Evolutionary conservation across 2,888 invertebrate species (phyloP).

Genomic region (Leucania comma): DNA sequence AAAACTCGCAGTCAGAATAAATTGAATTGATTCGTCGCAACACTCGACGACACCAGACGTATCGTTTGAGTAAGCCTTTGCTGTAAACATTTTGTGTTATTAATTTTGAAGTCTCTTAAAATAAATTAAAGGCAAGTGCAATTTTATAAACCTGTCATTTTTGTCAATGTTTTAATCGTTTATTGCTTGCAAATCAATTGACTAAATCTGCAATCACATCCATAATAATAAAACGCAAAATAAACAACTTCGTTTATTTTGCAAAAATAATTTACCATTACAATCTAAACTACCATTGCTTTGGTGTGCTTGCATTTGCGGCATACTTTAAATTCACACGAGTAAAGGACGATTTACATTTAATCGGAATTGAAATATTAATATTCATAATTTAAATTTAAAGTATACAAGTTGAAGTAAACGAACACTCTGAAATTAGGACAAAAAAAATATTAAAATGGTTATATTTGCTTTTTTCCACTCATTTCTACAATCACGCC

Average conservation of each 20-base stretch:
- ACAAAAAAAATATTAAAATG: constrained; percentile 7
- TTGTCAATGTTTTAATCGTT: constrained; percentile 35
- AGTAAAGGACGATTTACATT: constrained; percentile 43
- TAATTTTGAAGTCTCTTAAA: constrained; percentile 49
- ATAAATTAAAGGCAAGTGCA: constrained; percentile 34
- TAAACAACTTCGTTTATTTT: constrained; percentile 33
- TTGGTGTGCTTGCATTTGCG: constrained; percentile 56
- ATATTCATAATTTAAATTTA: neutral
- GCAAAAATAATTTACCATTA: constrained; percentile 45
- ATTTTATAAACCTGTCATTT: constrained; percentile 16
- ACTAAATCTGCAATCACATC: constrained; percentile 9
- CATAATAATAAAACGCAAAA: constrained; percentile 24
- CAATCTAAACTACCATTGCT: constrained; percentile 53
- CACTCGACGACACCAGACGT: constrained; percentile 51
- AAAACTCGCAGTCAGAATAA: constrained; percentile 66
- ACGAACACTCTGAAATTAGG: constrained; percentile 4
- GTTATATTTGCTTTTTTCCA: constrained; percentile 2
- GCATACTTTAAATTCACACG: constrained; percentile 57
- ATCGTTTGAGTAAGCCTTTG: constrained; percentile 41
- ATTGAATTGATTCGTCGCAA: constrained; percentile 67
- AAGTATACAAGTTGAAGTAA: constrained; percentile 1
- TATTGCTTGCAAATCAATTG: constrained; percentile 13
- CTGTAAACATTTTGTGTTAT: constrained; percentile 38
- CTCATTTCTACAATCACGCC: constrained; percentile 8
- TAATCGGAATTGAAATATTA: constrained; percentile 10